Conservation (phyloP, 2,888 invertebrate genomes). For the Coelinius sp. region DNA sequence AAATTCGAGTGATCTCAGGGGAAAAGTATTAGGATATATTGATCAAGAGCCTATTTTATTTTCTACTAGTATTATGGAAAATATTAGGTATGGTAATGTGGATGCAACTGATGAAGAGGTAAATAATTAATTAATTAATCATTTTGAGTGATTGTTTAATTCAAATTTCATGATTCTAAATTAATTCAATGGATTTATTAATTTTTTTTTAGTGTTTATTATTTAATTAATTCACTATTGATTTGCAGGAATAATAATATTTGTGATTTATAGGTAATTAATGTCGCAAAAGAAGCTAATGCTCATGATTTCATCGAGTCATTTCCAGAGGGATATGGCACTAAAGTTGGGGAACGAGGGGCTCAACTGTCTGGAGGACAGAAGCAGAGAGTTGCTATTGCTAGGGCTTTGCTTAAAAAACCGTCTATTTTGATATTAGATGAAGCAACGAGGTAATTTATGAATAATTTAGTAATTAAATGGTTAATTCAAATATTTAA, state of each 20-base stretch:
- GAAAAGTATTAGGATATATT: constrained; percentile 87
- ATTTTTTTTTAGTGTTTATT: too few species aligned
- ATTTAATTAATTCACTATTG: too few species aligned
- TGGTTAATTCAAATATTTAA: background rate
- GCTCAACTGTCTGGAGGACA: constrained; percentile 95
- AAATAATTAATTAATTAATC: constrained; percentile 25
- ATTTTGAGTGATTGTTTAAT: background rate
- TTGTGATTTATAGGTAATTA: too few species aligned
- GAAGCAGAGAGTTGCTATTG: constrained; percentile 95
- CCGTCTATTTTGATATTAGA: constrained; percentile 91
- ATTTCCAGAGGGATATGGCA: constrained; percentile 89
- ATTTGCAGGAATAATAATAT: too few species aligned
- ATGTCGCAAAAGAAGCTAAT: constrained; percentile 89
- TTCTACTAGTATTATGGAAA: constrained; percentile 91
- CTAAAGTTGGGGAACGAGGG: constrained; percentile 91
- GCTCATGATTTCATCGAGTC: constrained; percentile 89
- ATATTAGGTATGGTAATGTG: constrained; percentile 91
- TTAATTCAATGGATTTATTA: too few species aligned
- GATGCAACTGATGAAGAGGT: constrained; percentile 81
- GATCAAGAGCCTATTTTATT: constrained; percentile 96
- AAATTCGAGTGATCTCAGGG: constrained; percentile 89
- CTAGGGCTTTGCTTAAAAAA: constrained; percentile 91
- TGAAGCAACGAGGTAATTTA: constrained; percentile 96
- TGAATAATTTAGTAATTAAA: background rate
- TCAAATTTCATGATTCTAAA: background rate